Base-by-base conservation (phyloP, 2,888 invertebrate genomes). In the Campopleginae sp. region DNA sequence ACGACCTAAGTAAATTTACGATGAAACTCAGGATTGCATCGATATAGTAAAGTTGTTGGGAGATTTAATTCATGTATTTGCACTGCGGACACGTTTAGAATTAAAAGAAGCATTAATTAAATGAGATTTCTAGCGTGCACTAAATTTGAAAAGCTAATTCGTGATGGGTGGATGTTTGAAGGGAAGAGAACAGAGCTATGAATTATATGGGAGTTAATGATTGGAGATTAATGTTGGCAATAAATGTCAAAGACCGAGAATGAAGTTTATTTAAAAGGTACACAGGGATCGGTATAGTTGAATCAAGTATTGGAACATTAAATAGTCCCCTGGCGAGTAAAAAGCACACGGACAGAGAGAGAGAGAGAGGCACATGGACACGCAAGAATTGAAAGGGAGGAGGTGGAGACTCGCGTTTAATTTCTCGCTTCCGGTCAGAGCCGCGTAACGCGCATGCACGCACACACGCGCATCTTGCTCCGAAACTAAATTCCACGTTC, bases 341-440 rank as follows among this genome's bases (percentile, higher is more conserved):
- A 68, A 70, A 54, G 38, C 54, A 17, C 54, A 19, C 54, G 23
- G 23, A 54, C 42, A 63, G 4, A 33, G 33, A 33, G 33, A n/a
- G 23, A 54, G n/a, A 63, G 4, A 33, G 33, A 33, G 33, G 33
- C 33, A 33, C 14, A 14, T 23, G 19, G 0, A 42, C 76, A 66
- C 77, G 77, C 77, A 66, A 77, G 54, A 77, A 54, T 66, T 66
- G 65, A 77, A 82, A 82, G 76, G 58, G 65, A 65, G 65, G 76
- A 77, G 80, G 80, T 66, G 84, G 65, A 80, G 84, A 84, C 80
- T 77, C 38, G 72, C 81, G 79, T 87, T 84, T 87, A 87, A 87
- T 87, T 87, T 75, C 72, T 86, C 79, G 68, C 78, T 87, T 87
- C 87, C 87, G 87, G 87, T 75, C 82, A 84, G 14, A 84, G 77